Evolutionary conservation across 2,113 vertebrate genomes (phyloP).

Genomic region (Mobula birostris): DNA sequence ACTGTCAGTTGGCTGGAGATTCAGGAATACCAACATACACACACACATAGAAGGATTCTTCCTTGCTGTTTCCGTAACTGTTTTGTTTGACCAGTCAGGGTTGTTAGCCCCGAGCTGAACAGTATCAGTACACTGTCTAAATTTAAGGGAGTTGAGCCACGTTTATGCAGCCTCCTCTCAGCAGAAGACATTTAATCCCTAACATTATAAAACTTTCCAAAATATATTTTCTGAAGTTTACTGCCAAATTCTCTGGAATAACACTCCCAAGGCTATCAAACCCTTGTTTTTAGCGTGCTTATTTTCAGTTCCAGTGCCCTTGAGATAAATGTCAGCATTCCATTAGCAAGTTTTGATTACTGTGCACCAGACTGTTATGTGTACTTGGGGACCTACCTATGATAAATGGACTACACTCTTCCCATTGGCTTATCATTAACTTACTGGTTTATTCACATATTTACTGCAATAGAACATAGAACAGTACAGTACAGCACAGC

Average conservation of each 20-base stretch:
- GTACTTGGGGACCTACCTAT: background rate
- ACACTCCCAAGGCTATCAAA: background rate
- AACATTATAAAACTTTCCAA: background rate
- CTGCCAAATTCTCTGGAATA: background rate
- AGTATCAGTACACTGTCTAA: background rate
- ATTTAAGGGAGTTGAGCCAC: background rate
- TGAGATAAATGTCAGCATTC: background rate
- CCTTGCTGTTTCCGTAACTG: too few relatives aligned
- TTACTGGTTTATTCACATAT: too few relatives aligned
- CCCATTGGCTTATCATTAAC: too few relatives aligned
- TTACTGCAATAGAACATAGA: too few relatives aligned
- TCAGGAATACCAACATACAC: too few relatives aligned
- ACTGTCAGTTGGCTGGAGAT: too few relatives aligned
- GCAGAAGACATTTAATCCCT: background rate
- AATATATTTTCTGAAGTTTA: background rate
- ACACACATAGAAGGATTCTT: too few relatives aligned
- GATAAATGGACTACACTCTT: background rate
- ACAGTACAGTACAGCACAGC: too few relatives aligned
- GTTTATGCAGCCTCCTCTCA: background rate
- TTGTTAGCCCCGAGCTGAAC: too few relatives aligned
- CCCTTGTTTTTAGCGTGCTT: background rate
- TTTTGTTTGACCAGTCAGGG: too few relatives aligned
- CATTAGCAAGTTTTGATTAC: background rate
- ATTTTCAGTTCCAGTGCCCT: background rate
- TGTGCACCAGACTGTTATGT: background rate